Evolutionary conservation across 2,113 vertebrate genomes (phyloP).

Genomic region (Oreocharis arfaki): DNA sequence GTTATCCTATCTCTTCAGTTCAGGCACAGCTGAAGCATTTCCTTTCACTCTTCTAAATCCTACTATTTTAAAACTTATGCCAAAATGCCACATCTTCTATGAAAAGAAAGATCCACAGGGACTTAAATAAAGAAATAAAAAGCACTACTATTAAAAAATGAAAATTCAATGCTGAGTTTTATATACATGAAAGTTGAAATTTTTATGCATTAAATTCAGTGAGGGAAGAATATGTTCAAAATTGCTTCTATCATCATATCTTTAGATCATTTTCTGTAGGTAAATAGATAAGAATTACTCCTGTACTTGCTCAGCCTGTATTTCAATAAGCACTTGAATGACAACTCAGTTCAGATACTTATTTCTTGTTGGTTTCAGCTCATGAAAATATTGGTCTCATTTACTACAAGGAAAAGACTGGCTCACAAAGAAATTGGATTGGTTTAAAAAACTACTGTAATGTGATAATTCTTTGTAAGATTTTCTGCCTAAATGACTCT

Average conservation of each 20-base stretch:
- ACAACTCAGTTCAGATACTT: not conserved
- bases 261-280: not conserved
- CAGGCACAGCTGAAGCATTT: constrained; percentile 26
- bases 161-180: constrained; percentile 1
- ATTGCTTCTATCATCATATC: not conserved
- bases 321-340: not conserved
- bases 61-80: constrained; percentile 13
- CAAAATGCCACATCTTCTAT: not conserved
- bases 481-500: not conserved
- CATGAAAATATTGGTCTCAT: not conserved
- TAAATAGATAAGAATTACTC: not conserved
- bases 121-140: constrained; percentile 1
- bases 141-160: not conserved
- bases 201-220: constrained; percentile 5
- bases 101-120: not conserved
- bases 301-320: not conserved
- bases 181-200: not conserved
- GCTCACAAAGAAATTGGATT: not conserved
- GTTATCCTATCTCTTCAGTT: constrained; percentile 11
- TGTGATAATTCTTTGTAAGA: not conserved
- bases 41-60: not conserved
- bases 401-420: not conserved
- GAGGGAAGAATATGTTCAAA: constrained; percentile 2
- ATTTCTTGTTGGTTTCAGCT: not conserved
- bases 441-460: not conserved